phyloP scores from a whole-genome alignment of 2,888 invertebrate species.

The Cryptocephalus primarius region DNA sequence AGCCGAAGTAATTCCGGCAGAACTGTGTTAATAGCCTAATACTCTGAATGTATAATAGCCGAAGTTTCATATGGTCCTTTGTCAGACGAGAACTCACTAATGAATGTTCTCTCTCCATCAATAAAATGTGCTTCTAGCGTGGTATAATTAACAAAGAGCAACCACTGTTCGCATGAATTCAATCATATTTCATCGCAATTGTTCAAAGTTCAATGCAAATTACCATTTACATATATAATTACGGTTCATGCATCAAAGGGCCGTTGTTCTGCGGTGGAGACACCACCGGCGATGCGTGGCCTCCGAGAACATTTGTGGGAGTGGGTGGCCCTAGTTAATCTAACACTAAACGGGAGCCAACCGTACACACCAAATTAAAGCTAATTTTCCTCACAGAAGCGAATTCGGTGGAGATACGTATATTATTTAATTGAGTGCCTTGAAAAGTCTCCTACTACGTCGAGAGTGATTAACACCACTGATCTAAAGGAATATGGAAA shows the following conservation, averaged over 20 bases:
- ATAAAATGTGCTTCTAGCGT: constrained; percentile 16
- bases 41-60: constrained; percentile 13
- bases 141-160: constrained; percentile 33
- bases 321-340: no score
- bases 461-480: no score
- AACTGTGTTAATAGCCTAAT: constrained; percentile 8
- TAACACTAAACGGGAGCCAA: no score
- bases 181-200: constrained; percentile 28
- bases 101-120: constrained; percentile 13
- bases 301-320: no score
- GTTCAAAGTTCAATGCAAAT: constrained; percentile 37
- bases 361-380: no score
- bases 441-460: no score
- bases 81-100: constrained; percentile 14
- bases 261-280: not conserved
- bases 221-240: constrained; percentile 37
- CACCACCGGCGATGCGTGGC: no score
- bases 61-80: constrained; percentile 18
- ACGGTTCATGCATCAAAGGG: constrained; percentile 25
- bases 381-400: no score
- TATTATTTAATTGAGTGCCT: no score
- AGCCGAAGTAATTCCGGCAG: constrained; percentile 5
- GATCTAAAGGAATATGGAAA: no score
- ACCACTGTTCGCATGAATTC: constrained; percentile 20
- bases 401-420: no score